phyloP scores from a whole-genome alignment of 1,140 invertebrate species.

The Cardiocondyla obscurior region DNA sequence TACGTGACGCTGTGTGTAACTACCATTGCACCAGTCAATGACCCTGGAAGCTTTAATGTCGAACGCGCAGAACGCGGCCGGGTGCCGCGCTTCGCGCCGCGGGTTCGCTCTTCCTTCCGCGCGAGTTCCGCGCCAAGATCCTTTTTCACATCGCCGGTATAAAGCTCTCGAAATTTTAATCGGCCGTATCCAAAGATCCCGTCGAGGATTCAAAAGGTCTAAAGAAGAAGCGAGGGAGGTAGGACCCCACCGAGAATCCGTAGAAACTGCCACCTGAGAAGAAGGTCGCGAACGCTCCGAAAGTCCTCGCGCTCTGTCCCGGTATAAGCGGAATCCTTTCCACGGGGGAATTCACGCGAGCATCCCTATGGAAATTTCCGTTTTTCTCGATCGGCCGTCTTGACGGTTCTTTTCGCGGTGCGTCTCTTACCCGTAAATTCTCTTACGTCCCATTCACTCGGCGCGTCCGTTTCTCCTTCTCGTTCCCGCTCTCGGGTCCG shows the following conservation, averaged over 20 bases:
- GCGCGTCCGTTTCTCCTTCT: constrained; percentile 58
- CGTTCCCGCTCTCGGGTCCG: constrained; percentile 39
- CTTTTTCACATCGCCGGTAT: not conserved
- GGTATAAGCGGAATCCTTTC: constrained; percentile 12
- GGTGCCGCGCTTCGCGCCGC: constrained; percentile 45
- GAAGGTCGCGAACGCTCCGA: not conserved
- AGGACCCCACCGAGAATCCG: not conserved
- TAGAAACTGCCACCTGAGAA: not conserved
- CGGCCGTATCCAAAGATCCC: not conserved
- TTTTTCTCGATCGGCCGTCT: constrained; percentile 31
- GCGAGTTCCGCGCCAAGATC: constrained; percentile 12
- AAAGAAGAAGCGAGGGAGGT: not conserved
- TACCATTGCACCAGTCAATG: constrained; percentile 74
- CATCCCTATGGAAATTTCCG: constrained; percentile 56
- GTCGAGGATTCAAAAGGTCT: not conserved
- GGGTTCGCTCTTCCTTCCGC: constrained; percentile 20
- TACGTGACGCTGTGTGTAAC: constrained; percentile 69
- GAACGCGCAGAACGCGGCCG: constrained; percentile 57
- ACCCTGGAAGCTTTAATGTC: constrained; percentile 69
- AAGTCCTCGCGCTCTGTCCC: constrained; percentile 5
- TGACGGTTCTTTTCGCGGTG: constrained; percentile 9
- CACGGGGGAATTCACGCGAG: constrained; percentile 17
- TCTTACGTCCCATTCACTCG: constrained; percentile 69
- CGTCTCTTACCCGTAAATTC: constrained; percentile 61
- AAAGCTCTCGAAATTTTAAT: too few species aligned